A percentile compares a stretch with the other conserved stretches of the same genome.
phyloP scores from a whole-genome alignment of 2,888 invertebrate genomes.

The Cheilosia urbana region DNA sequence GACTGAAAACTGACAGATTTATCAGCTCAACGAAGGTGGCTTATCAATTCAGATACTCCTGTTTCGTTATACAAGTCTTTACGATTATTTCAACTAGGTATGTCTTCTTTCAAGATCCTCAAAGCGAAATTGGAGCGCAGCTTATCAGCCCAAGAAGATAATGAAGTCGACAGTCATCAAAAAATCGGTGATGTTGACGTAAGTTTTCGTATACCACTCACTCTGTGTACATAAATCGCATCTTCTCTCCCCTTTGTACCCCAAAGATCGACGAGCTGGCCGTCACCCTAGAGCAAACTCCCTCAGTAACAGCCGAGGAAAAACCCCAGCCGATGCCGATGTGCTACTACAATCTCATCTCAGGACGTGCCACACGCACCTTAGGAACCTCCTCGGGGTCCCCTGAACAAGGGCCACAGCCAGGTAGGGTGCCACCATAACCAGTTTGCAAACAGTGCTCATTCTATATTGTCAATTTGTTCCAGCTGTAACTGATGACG shows the following conservation, averaged over 20 bases:
- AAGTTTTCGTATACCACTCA: slow-evolving; percentile 28
- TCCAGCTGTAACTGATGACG: slow-evolving; percentile 88
- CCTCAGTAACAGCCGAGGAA: slow-evolving; percentile 79
- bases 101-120: slow-evolving; percentile 78
- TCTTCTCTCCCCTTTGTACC: background rate
- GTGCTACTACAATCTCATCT: slow-evolving; percentile 83
- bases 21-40: too few species aligned
- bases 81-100: too few species aligned
- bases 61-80: too few species aligned
- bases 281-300: slow-evolving; percentile 78
- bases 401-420: slow-evolving; percentile 82
- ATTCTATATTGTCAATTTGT: background rate
- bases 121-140: slow-evolving; percentile 81
- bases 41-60: too few species aligned
- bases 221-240: background rate
- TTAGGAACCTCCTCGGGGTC: slow-evolving; percentile 82
- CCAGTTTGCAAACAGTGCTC: background rate
- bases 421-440: slow-evolving; percentile 78
- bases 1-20: background rate
- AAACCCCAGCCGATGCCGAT: slow-evolving; percentile 83
- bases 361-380: slow-evolving; percentile 82
- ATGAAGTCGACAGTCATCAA: slow-evolving; percentile 57
- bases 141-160: slow-evolving; percentile 79
- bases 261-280: slow-evolving; percentile 77
- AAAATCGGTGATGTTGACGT: slow-evolving; percentile 75